Evolutionary conservation across 2,888 invertebrate species (phyloP).

Genomic region (Endomychus coccineus): DNA sequence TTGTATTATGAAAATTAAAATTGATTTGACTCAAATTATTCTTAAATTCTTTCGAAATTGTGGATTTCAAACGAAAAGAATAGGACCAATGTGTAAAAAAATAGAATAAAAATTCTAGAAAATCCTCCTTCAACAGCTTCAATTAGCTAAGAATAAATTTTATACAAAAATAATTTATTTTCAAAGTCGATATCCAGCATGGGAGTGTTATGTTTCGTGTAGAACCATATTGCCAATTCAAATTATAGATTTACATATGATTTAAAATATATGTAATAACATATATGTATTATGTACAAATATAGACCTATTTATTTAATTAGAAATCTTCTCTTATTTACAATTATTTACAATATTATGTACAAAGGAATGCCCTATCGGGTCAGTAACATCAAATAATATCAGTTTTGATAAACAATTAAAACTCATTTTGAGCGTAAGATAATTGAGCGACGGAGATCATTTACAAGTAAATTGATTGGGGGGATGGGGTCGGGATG

Average conservation of each 20-base stretch:
- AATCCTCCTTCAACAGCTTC: too few relatives aligned
- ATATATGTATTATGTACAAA: conserved; percentile 33
- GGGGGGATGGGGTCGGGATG: too few relatives aligned
- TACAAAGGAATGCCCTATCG: conserved; percentile 40
- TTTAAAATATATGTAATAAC: conserved; percentile 39
- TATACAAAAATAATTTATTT: too few relatives aligned
- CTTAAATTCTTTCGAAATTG: too few relatives aligned
- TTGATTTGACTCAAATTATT: too few relatives aligned
- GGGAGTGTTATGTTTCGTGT: conserved; percentile 32
- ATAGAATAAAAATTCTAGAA: too few relatives aligned
- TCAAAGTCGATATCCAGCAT: conserved; percentile 26
- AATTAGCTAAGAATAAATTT: too few relatives aligned
- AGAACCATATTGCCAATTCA: conserved; percentile 39
- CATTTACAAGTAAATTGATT: too few relatives aligned
- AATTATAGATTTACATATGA: conserved; percentile 39
- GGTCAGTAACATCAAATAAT: conserved; percentile 35
- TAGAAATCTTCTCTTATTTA: conserved; percentile 43
- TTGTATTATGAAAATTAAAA: too few relatives aligned
- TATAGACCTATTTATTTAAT: conserved; percentile 27
- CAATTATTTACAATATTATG: conserved; percentile 37
- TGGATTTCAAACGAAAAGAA: too few relatives aligned
- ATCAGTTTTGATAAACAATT: conserved; percentile 26
- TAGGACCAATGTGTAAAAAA: too few relatives aligned
- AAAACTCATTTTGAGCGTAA: conserved; percentile 26
- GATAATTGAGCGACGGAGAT: conserved; percentile 41